Conservation (phyloP, 2,797 vertebrate species). For the Oreochromis mossambicus region DNA sequence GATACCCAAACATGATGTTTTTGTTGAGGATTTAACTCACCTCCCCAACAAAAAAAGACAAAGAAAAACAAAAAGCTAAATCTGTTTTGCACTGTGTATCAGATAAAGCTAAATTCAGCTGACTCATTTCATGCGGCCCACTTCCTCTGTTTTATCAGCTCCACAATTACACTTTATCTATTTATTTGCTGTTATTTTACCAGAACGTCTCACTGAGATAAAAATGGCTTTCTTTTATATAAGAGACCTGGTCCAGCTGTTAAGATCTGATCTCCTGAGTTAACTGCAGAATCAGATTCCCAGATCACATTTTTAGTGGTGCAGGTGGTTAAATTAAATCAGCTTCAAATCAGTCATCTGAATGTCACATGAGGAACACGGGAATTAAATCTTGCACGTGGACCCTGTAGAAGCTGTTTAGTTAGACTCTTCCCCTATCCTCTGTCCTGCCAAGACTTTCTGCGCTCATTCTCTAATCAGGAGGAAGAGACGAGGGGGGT, state of each 20-base stretch:
- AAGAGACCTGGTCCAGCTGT: not conserved
- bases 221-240: not conserved
- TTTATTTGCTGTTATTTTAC: not conserved
- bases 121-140: not conserved
- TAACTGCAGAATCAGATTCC: not conserved
- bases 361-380: conserved; percentile 50
- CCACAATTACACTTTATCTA: not conserved
- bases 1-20: not conserved
- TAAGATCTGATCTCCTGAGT: not conserved
- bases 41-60: not conserved
- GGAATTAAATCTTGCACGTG: conserved; percentile 39
- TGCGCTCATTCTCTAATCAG: conserved; percentile 50
- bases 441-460: conserved; percentile 27
- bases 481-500: conserved; percentile 47
- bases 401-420: conserved; percentile 6
- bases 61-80: not conserved
- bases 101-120: not conserved
- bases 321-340: not conserved
- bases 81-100: not conserved
- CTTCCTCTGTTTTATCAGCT: not conserved
- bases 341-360: conserved; percentile 9
- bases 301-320: not conserved
- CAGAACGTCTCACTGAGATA: not conserved
- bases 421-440: conserved; percentile 62
- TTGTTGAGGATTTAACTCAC: not conserved